Conservation (phyloP, 2,797 vertebrate species). For the Champsocephalus esox region DNA sequence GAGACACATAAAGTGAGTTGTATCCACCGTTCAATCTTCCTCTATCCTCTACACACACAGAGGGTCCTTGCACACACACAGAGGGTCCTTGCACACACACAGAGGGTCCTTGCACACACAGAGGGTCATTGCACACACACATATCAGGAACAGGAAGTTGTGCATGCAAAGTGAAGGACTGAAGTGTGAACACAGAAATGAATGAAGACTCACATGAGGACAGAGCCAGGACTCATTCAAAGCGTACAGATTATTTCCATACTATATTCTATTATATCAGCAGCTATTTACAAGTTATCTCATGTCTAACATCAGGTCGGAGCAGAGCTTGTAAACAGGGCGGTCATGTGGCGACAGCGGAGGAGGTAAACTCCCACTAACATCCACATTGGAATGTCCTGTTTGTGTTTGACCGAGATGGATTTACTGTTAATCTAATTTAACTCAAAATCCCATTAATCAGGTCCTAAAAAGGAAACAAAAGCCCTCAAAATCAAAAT, state of each 20-base stretch:
- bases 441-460: background rate
- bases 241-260: background rate
- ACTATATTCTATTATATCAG: background rate
- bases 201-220: conserved; percentile 27
- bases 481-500: background rate
- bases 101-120: too few relatives aligned
- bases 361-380: conserved; percentile 34
- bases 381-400: conserved; percentile 51
- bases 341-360: conserved; percentile 18
- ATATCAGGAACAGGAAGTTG: background rate
- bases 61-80: background rate
- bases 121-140: background rate
- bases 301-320: background rate
- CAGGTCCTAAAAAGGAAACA: background rate
- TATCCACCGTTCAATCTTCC: background rate
- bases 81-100: too few relatives aligned
- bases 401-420: conserved; percentile 42
- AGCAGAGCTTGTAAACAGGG: conserved; percentile 14
- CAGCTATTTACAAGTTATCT: background rate
- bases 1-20: background rate
- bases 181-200: background rate
- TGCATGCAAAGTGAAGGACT: conserved; percentile 13
- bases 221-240: conserved; percentile 33
- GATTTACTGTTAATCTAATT: conserved; percentile 8
- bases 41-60: background rate